phyloP scores from a whole-genome alignment of 92 coral and sea anemone genomes.

The Parazoanthus atlanticus region DNA sequence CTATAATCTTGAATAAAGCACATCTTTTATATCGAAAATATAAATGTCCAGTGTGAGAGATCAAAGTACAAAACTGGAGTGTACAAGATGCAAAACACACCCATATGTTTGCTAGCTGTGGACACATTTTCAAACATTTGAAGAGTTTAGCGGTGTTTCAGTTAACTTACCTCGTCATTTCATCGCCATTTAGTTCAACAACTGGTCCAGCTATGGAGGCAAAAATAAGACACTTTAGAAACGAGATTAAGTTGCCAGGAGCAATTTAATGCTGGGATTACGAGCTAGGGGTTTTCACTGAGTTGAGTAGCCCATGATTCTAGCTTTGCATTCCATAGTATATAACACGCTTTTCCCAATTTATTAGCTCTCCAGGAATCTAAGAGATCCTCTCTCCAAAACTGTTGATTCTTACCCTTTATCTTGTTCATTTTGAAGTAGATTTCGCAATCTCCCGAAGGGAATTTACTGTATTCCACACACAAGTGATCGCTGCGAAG shows the following conservation, averaged over 20 bases:
- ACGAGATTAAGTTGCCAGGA: not conserved
- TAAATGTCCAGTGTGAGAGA: not conserved
- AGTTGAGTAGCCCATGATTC: not conserved
- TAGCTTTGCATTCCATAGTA: not conserved
- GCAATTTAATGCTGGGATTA: not conserved
- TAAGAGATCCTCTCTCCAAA: not conserved
- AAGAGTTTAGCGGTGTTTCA: not conserved
- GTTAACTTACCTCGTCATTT: conserved; percentile 86
- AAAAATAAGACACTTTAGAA: not conserved
- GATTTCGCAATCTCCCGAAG: not conserved
- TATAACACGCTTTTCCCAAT: not conserved
- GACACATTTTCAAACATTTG: not conserved
- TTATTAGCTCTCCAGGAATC: not conserved
- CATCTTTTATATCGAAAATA: not conserved
- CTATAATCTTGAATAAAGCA: not conserved
- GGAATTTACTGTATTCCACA: not conserved
- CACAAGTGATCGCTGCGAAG: not conserved
- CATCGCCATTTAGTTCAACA: conserved; percentile 98
- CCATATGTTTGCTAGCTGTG: not conserved
- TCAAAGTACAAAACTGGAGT: not conserved
- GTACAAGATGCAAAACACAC: not conserved
- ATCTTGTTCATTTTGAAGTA: conserved; percentile 34
- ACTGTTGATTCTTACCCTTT: conserved; percentile 24
- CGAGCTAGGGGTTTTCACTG: conserved; percentile 39
- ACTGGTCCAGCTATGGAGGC: conserved; percentile 80